Conservation (phyloP, 2,888 invertebrate species). For the Eilema griseolum region DNA sequence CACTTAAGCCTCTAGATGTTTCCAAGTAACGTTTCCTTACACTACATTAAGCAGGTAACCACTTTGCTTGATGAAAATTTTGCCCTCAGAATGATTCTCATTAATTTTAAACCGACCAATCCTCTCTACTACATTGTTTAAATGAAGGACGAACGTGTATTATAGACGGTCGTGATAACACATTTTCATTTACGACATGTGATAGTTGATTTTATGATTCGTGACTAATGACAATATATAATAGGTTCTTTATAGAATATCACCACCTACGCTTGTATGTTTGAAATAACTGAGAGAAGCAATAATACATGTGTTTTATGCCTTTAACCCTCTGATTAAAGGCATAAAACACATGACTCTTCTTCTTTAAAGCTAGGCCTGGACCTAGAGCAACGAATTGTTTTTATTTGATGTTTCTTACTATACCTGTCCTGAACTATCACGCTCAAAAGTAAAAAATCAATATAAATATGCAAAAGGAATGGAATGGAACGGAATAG, state of each 20-base stretch:
- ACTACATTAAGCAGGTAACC: constrained; percentile 42
- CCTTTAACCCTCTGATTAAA: neutral
- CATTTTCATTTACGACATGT: constrained; percentile 18
- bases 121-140: constrained; percentile 29
- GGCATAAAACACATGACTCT: no score
- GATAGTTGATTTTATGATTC: constrained; percentile 15
- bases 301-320: neutral
- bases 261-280: neutral
- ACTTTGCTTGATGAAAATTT: constrained; percentile 51
- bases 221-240: neutral
- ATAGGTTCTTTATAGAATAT: neutral
- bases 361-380: no score
- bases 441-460: no score
- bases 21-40: constrained; percentile 29
- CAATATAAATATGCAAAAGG: no score
- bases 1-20: constrained; percentile 22
- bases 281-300: neutral
- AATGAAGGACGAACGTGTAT: constrained; percentile 22
- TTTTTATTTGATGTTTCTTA: no score
- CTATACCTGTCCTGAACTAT: no score
- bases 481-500: no score
- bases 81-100: constrained; percentile 47
- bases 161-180: constrained; percentile 21
- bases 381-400: no score
- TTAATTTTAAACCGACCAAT: constrained; percentile 53